phyloP scores from a whole-genome alignment of 2,797 vertebrate species.

The Tauraco hartlaubi region DNA sequence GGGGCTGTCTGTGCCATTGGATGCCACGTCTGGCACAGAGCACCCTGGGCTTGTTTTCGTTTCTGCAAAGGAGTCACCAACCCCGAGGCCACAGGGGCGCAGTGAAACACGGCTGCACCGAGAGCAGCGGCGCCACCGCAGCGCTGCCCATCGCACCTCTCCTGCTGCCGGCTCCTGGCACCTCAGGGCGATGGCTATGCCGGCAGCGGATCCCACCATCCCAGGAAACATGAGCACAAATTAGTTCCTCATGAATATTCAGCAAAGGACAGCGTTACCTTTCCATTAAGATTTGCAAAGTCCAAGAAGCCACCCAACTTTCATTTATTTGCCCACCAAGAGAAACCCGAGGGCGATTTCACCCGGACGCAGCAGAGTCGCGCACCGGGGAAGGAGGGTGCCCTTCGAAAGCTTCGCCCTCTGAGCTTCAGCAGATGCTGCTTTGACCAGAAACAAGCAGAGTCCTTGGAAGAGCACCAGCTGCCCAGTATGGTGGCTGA shows the following conservation, averaged over 20 bases:
- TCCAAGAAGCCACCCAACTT: not conserved
- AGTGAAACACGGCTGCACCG: not conserved
- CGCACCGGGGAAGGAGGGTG: not conserved
- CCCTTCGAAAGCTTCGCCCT: not conserved
- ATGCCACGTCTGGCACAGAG: fast-evolving
- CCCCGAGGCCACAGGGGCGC: not conserved
- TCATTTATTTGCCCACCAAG: not conserved
- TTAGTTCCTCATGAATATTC: constrained; percentile 54
- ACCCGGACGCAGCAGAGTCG: fast-evolving
- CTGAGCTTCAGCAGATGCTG: not conserved
- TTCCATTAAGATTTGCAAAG: not conserved
- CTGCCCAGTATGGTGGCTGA: too few relatives aligned
- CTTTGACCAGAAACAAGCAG: not conserved
- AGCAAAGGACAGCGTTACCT: not conserved
- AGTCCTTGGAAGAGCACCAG: not conserved
- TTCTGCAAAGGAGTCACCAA: not conserved
- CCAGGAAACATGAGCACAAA: constrained; percentile 9
- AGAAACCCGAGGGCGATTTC: fast-evolving
- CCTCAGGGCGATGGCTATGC: not conserved
- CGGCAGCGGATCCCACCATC: not conserved
- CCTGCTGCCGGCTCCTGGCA: fast-evolving
- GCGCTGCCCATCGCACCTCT: fast-evolving
- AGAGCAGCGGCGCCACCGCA: fast-evolving
- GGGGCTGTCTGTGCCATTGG: not conserved
- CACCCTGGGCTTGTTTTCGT: not conserved